A percentile compares a stretch with the other conserved stretches of the same genome.
Conservation (phyloP, 2,113 vertebrate genomes). For the Gorsachius goisagi region DNA sequence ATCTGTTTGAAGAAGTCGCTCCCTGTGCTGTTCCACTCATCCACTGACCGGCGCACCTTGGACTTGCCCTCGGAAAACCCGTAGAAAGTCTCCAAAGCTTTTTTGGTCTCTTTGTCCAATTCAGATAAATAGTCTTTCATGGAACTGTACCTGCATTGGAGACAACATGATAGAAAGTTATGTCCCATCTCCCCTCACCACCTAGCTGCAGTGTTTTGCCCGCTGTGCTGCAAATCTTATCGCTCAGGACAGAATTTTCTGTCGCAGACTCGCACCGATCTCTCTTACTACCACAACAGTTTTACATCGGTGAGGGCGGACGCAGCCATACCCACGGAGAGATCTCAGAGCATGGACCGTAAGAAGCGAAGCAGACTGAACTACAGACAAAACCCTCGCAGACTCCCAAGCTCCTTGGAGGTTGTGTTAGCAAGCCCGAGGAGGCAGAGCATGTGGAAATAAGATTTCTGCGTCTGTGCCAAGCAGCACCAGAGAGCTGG, state of each 20-base stretch:
- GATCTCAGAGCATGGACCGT: not conserved
- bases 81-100: conserved; percentile 69
- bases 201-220: not conserved
- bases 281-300: not conserved
- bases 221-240: fast-evolving
- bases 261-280: fast-evolving
- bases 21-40: not conserved
- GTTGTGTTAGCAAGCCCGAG: not conserved
- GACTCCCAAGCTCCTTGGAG: not conserved
- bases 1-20: conserved; percentile 54
- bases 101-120: conserved; percentile 74
- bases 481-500: not conserved
- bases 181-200: not conserved
- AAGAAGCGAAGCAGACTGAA: not conserved
- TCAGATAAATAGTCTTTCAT: conserved; percentile 73
- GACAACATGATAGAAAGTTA: not conserved
- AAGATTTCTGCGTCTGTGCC: not conserved
- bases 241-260: not conserved
- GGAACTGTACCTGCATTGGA: conserved; percentile 70
- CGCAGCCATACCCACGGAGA: fast-evolving
- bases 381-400: not conserved
- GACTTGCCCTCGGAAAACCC: conserved; percentile 58
- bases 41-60: conserved; percentile 64
- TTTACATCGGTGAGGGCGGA: not conserved
- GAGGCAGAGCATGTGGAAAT: not conserved